These are phyloP conservation scores for Meiosimyza platycephala DNA, from an alignment of 2,888 invertebrate genomes.

Conservation along the genomic window DNA sequence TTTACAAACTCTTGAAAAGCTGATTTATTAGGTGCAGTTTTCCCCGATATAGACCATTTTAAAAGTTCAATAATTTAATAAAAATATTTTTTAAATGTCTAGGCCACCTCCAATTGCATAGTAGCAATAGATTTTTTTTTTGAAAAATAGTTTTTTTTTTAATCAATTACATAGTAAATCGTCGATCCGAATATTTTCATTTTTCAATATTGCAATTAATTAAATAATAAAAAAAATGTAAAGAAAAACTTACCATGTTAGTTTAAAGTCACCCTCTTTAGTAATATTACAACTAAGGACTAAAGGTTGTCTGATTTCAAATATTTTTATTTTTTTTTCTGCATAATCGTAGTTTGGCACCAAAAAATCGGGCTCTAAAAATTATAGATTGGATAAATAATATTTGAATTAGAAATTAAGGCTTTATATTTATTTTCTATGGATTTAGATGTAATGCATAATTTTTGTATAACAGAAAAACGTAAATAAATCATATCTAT, in stretches of 20 bases:
- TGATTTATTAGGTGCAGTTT: too few species aligned
- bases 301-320: slow-evolving; percentile 61
- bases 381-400: slow-evolving; percentile 31
- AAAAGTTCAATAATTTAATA: too few species aligned
- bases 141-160: too few species aligned
- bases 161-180: too few species aligned
- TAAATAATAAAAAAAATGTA: too few species aligned
- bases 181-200: too few species aligned
- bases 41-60: too few species aligned
- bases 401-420: slow-evolving; percentile 16
- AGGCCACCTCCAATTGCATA: too few species aligned
- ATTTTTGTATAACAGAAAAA: slow-evolving; percentile 28
- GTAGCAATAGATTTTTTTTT: too few species aligned
- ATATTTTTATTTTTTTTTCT: slow-evolving; percentile 60
- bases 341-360: slow-evolving; percentile 64
- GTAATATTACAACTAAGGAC: slow-evolving; percentile 65
- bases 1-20: too few species aligned
- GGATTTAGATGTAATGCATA: slow-evolving; percentile 16
- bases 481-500: slow-evolving; percentile 9
- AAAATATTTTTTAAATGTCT: too few species aligned
- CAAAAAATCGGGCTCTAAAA: slow-evolving; percentile 61
- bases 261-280: slow-evolving; percentile 52
- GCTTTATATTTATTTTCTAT: not conserved
- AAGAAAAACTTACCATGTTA: slow-evolving; percentile 59
- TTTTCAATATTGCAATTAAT: too few species aligned